phyloP scores from a whole-genome alignment of 2,797 vertebrate genomes.

The Lithobates pipiens region DNA sequence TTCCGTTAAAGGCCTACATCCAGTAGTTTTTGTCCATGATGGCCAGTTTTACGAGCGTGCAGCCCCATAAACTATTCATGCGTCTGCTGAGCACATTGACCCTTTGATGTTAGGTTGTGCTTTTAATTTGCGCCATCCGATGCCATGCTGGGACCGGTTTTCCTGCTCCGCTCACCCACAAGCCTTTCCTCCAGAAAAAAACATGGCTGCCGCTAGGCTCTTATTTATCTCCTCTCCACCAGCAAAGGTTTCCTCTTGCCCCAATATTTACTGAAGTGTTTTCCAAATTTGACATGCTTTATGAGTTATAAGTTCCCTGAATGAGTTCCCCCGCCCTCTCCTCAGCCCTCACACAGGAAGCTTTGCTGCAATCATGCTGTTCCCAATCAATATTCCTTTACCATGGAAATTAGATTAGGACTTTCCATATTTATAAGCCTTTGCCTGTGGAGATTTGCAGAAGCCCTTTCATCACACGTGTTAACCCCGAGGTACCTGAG shows the following conservation, averaged over 20 bases:
- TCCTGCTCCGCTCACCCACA: neutral
- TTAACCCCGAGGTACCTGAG: neutral
- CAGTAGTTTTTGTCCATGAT: neutral
- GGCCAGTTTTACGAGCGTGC: neutral
- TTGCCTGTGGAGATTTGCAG: neutral
- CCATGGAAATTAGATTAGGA: conserved; percentile 33
- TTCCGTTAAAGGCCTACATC: neutral
- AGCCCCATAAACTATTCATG: neutral
- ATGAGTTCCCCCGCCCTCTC: neutral
- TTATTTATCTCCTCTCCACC: neutral
- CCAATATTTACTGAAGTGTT: neutral
- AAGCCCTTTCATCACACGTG: conserved; percentile 2
- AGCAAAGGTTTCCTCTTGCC: neutral
- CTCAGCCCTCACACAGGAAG: neutral
- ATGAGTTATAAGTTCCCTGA: neutral
- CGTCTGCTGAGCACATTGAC: conserved; percentile 4
- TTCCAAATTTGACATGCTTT: neutral
- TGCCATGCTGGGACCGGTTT: neutral
- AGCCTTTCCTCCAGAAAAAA: neutral
- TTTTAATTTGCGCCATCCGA: neutral
- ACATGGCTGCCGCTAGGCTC: neutral
- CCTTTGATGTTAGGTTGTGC: neutral
- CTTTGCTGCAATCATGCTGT: neutral
- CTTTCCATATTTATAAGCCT: conserved; percentile 12
- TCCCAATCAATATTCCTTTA: conserved; percentile 46